These are phyloP conservation scores for Microcaecilia unicolor DNA, from an alignment of 2,797 vertebrate species.

Conservation along the genomic window DNA sequence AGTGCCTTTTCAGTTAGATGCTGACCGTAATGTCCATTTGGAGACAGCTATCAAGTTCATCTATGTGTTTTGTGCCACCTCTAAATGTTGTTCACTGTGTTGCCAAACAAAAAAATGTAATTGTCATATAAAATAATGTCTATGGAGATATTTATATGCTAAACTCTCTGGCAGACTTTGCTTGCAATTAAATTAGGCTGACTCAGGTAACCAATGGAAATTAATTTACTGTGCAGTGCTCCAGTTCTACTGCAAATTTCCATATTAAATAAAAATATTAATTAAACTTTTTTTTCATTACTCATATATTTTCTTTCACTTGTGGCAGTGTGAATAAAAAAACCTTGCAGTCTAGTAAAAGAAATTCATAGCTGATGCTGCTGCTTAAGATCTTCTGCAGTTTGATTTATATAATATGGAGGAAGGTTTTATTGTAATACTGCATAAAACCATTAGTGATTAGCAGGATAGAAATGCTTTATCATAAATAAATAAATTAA, in stretches of 20 bases:
- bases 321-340: no score
- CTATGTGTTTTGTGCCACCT: not conserved
- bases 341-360: no score
- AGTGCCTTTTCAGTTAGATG: not conserved
- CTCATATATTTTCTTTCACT: constrained; percentile 33
- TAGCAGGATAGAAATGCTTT: no score
- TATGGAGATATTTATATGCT: constrained; percentile 4
- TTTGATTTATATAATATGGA: no score
- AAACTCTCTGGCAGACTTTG: constrained; percentile 7
- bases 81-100: no score
- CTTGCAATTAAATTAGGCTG: constrained; percentile 4
- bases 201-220: no score
- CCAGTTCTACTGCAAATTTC: not conserved
- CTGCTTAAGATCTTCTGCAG: no score
- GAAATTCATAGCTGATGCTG: no score
- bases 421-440: no score
- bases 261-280: constrained; percentile 26
- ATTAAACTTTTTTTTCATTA: constrained; percentile 23
- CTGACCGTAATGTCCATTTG: not conserved
- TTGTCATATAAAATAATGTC: not conserved
- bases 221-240: not conserved
- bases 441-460: no score
- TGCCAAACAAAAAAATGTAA: not conserved
- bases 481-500: no score
- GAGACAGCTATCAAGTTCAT: not conserved